A percentile compares a stretch with the other conserved stretches of the same genome.
Evolutionary conservation across 2,113 vertebrate species (phyloP).

Genomic region (Psilopsiagon aurifrons): DNA sequence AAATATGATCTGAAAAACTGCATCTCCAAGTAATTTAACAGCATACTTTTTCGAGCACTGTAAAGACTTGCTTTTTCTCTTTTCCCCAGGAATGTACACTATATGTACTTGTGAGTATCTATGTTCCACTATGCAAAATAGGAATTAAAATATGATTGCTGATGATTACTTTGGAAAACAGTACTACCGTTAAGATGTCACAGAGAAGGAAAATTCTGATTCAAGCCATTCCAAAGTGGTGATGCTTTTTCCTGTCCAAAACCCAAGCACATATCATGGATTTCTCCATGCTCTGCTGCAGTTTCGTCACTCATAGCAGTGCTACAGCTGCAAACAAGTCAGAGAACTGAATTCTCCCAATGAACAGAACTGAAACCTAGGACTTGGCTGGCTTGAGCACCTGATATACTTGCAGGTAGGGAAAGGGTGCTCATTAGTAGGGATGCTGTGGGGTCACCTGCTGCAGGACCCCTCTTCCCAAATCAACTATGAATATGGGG

Average conservation of each 20-base stretch:
- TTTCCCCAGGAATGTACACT: background rate
- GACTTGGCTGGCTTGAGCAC: background rate
- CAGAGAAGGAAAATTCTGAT: background rate
- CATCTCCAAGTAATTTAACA: background rate
- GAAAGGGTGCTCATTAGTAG: background rate
- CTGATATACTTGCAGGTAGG: background rate
- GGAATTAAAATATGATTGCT: background rate
- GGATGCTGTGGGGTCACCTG: background rate
- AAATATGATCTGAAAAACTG: background rate
- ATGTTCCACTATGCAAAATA: background rate
- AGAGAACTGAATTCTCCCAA: background rate
- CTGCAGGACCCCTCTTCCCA: background rate
- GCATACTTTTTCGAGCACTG: background rate
- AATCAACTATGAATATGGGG: background rate
- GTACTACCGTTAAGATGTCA: background rate
- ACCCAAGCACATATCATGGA: fast-evolving
- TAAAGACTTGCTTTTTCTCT: background rate
- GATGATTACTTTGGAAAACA: background rate
- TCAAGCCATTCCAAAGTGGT: background rate
- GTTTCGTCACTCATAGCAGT: background rate
- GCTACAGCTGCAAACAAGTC: background rate
- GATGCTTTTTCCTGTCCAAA: background rate
- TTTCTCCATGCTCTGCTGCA: background rate
- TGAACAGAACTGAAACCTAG: fast-evolving
- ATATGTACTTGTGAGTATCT: background rate